Evolutionary conservation across 2,888 invertebrate species (phyloP).

Genomic region (Heliconius sara): DNA sequence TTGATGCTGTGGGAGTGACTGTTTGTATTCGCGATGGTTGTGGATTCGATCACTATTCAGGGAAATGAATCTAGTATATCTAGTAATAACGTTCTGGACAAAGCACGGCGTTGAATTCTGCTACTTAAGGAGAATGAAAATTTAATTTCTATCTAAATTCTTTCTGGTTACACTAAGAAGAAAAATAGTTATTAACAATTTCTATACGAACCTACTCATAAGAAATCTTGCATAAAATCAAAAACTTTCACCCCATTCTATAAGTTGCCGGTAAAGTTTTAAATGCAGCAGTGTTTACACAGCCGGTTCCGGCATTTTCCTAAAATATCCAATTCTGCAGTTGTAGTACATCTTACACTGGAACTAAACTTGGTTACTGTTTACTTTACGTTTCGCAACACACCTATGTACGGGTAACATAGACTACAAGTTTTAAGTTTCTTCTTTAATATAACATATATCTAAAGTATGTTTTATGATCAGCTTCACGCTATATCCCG

Average conservation of each 20-base stretch:
- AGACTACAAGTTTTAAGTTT: neutral
- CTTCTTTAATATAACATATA: neutral
- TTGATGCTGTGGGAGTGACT: too few relatives aligned
- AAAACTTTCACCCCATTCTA: constrained; percentile 5
- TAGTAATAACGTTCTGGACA: too few relatives aligned
- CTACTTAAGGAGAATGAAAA: too few relatives aligned
- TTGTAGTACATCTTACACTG: constrained; percentile 37
- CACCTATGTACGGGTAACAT: neutral
- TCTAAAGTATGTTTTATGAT: too few relatives aligned
- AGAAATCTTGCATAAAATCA: constrained; percentile 9
- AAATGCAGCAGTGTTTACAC: constrained; percentile 40
- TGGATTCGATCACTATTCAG: too few relatives aligned
- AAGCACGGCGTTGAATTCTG: too few relatives aligned
- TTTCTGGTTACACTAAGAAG: too few relatives aligned
- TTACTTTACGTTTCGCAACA: constrained; percentile 43
- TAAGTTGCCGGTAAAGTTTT: constrained; percentile 23
- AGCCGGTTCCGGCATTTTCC: constrained; percentile 35
- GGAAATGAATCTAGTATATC: too few relatives aligned
- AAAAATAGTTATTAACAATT: neutral
- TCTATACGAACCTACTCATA: neutral
- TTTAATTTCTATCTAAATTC: too few relatives aligned
- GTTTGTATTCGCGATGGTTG: too few relatives aligned
- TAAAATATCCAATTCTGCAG: constrained; percentile 44
- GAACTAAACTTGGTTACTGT: constrained; percentile 47
- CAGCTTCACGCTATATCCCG: too few relatives aligned